These are phyloP conservation scores for Lycopodina hypogea DNA, from an alignment of 37 sponge, comb jelly and placozoan species.

Conservation along the genomic window DNA sequence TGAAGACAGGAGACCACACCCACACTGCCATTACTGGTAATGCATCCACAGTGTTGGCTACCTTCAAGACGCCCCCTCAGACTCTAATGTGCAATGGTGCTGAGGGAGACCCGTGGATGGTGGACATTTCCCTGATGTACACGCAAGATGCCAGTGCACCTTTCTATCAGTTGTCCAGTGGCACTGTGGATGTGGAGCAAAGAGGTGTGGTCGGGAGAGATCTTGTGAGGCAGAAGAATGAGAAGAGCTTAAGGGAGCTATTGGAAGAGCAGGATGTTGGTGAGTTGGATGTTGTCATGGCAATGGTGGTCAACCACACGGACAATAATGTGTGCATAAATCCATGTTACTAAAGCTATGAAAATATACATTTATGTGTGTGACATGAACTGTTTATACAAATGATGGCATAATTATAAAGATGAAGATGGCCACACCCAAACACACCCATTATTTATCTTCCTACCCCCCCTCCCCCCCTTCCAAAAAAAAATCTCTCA, in stretches of 20 bases:
- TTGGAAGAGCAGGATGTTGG: slow-evolving; percentile 53
- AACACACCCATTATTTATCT: too few species aligned
- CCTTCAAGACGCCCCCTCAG: slow-evolving; percentile 41
- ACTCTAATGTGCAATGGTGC: slow-evolving; percentile 36
- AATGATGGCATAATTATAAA: too few species aligned
- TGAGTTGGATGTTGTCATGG: slow-evolving; percentile 27
- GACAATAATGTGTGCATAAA: too few species aligned
- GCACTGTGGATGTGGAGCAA: background rate
- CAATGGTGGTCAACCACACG: too few species aligned
- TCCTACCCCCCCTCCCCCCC: too few species aligned
- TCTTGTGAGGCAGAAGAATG: background rate
- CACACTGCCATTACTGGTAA: too few species aligned
- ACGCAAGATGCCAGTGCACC: slow-evolving; percentile 25
- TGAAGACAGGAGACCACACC: too few species aligned
- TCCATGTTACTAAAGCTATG: too few species aligned
- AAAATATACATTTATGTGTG: too few species aligned
- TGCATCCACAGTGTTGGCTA: background rate
- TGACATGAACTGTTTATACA: too few species aligned
- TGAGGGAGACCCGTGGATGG: slow-evolving; percentile 34
- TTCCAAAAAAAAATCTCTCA: too few species aligned
- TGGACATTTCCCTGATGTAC: slow-evolving; percentile 56
- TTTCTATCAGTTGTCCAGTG: background rate
- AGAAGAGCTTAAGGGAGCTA: slow-evolving; percentile 40
- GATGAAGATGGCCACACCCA: too few species aligned
- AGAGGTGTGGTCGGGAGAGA: background rate